Base-by-base conservation (phyloP, 2,113 vertebrate genomes). In the Prolemur simus region DNA sequence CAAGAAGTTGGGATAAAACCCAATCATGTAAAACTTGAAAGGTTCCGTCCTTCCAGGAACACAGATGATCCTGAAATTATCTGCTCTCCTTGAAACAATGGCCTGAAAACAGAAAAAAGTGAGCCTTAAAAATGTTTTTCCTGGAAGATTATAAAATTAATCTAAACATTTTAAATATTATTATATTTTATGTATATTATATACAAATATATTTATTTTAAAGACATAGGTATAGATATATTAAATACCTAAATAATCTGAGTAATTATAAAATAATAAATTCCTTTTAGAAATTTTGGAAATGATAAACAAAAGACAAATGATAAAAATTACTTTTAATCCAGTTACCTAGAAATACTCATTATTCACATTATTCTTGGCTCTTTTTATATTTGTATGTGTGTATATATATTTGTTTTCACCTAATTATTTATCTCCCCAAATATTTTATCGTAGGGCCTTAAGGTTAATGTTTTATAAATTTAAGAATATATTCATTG, bases 391-490 rank as follows among this genome's bases (percentile, higher is more conserved):
- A 69, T 49, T 83, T 71, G 29, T 74, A 17, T n/a, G 27, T 82
- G 37, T 47, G 42, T 58, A 0, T 23, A 20, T 23, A 20, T 81
- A n/a, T 87, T 82, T 77, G 18, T 87, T 90, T 93, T 88, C 29
- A 66, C 29, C 68, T 85, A 66, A 21, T 92, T 77, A 92, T 66
- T 85, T 87, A 77, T 83, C 29, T 71, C n/a, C 49, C 60, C 8
- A 88, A 82, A 58, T 27, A 73, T 58, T 95, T 89, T 89, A 64
- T 88, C 86, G 60, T 54, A 60, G 52, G 58, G 18, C 11, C 45
- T 82, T 73, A 93, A 88, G 14, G 21, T 64, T 96, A 85, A 84
- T 81, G 45, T 93, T 90, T 91, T 78, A 25, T 77, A 18, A n/a
- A 64, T 82, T 86, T 82, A 89, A 21, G 34, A 89, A 66, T 89